Conservation (phyloP, 2,113 vertebrate genomes). For the Gnathonemus echidnorhynchus region DNA sequence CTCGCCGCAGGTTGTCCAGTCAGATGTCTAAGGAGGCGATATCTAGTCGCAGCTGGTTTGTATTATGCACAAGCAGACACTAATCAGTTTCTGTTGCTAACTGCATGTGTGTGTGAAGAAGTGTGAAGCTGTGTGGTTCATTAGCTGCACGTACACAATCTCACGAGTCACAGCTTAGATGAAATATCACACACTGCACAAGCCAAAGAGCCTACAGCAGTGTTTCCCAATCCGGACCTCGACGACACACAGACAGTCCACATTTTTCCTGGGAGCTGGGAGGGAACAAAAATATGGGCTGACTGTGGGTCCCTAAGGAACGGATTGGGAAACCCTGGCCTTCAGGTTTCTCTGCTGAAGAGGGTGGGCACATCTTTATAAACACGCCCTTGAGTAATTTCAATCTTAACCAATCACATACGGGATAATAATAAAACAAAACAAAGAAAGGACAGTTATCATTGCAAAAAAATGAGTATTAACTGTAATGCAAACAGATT, state of each 20-base stretch:
- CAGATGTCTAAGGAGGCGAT: background rate
- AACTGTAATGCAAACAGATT: background rate
- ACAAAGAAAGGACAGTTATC: background rate
- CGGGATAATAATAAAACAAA: background rate
- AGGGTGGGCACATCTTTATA: background rate
- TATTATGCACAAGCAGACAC: background rate
- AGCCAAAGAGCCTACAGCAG: background rate
- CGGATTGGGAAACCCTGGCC: background rate
- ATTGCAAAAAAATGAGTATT: background rate
- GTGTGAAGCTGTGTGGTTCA: background rate
- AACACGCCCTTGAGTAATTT: background rate
- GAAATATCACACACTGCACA: background rate
- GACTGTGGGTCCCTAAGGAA: background rate
- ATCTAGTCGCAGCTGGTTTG: background rate
- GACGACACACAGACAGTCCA: background rate
- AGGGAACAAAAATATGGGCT: background rate
- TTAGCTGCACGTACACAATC: background rate
- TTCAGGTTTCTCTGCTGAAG: background rate
- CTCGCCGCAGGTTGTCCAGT: background rate
- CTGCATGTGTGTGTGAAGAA: background rate
- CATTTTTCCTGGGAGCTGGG: background rate
- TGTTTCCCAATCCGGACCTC: background rate
- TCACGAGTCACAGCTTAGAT: background rate
- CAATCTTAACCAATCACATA: background rate
- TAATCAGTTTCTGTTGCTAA: background rate